These are phyloP conservation scores for Drosophila arizonae DNA, from an alignment of 1,140 invertebrate genomes.

Conservation along the genomic window DNA sequence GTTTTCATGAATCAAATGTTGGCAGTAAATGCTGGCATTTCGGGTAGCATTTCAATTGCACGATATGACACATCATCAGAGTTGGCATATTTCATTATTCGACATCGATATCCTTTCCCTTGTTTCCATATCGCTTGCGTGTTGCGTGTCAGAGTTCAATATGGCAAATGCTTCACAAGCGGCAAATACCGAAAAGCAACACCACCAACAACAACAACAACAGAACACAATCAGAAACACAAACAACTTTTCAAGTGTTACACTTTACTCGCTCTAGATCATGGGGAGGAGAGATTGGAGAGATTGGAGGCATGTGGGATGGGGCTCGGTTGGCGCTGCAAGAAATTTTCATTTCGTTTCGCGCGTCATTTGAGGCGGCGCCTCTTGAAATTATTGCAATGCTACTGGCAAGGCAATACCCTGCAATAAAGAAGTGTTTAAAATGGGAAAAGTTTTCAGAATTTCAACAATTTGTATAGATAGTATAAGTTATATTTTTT, in stretches of 20 bases:
- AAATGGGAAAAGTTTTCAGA: no score
- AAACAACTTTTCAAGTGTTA: conserved; percentile 78
- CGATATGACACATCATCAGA: conserved; percentile 77
- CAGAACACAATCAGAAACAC: conserved; percentile 59
- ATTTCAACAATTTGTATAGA: no score
- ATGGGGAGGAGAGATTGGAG: no score
- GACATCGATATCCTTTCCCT: conserved; percentile 43
- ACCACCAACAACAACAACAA: conserved; percentile 14
- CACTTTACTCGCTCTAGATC: conserved; percentile 58
- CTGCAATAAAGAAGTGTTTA: not conserved
- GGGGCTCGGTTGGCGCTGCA: not conserved
- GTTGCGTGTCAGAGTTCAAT: conserved; percentile 77
- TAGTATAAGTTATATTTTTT: no score
- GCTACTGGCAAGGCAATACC: conserved; percentile 22
- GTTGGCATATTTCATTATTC: conserved; percentile 76
- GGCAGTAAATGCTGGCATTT: conserved; percentile 1
- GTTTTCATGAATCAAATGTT: conserved; percentile 69
- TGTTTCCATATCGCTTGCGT: conserved; percentile 46
- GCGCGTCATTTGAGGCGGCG: conserved; percentile 78
- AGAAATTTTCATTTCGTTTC: conserved; percentile 76
- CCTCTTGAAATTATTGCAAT: conserved; percentile 70
- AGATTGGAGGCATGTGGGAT: no score
- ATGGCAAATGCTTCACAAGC: conserved; percentile 40
- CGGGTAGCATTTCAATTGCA: conserved; percentile 68
- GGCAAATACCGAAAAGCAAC: conserved; percentile 6